Evolutionary conservation across 2,797 vertebrate species (phyloP), one percentile per base, ranked within the genome.

Genomic region (Babyrousa celebensis): DNA sequence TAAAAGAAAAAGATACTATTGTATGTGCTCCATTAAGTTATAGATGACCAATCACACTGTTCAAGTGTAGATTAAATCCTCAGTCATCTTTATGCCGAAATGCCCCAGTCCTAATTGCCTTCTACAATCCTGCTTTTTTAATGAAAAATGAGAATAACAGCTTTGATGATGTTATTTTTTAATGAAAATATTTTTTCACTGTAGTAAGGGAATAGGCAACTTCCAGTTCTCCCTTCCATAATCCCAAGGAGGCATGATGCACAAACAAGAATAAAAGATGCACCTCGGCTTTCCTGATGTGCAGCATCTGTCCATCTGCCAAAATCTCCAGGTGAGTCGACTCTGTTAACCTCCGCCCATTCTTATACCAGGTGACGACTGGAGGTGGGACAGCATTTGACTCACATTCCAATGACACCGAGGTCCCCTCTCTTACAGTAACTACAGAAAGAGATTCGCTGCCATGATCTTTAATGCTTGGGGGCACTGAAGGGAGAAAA

Each of bases 301-400:
- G 93, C 43, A 99, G 98, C 23, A 97, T 99, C 85, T 99, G 99
- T 89, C 99, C 99, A 0, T 98, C 98, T 12, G 99, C 98, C 93
- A 99, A 95, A 88, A 99, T 79, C 71, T 91, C 98, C 92, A 99
- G 4, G 7, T 98, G 99, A 85, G 98, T 95, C 0, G 99, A 99
- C 67, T 99, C 99, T 0, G 98, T 97, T 88, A 99, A 93, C 82
- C 97, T 65, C 85, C 97, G 98, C 85, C 99, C 98, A 27, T 99
- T 99, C 98, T 99, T 99, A 98, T 99, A 99, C 99, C 99, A 99
- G 96, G 98, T 99, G 98, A 99, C 97, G 96, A 99, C 98, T 0
- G 99, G 99, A 78, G 99, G 99, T 12, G 99, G 99, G 17, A 99
- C 99, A 40, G 99, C 99, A 0, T 99, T 99, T 21, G 99, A 99